Base-by-base conservation (phyloP, 2,888 invertebrate genomes). In the Lysandra coridon region DNA sequence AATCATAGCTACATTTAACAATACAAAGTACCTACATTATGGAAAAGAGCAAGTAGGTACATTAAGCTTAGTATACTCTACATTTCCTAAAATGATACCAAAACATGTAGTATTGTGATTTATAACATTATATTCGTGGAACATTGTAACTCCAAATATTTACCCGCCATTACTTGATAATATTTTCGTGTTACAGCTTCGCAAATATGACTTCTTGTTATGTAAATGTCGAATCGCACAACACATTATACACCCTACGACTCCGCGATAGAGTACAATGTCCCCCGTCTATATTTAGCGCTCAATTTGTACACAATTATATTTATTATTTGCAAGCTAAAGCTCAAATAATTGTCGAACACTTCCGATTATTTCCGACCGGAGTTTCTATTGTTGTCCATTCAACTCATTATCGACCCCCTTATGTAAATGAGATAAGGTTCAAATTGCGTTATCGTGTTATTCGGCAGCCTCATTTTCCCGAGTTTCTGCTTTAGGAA, bases 91-190 rank as follows among this genome's bases (percentile, higher is more conserved):
- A 69, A 69, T 4, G 14, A 37, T 5, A 69, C 69, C 14, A 69
- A 69, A 69, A 33, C 14, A 69, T 33, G 4, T 69, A 33, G 23
- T 14, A 12, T 33, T 23, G 33, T 37, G 69, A 69, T 69, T 69
- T 33, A 37, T 69, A 69, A 69, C 37, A 33, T 33, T 14, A 69
- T 14, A 33, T 69, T 69, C 69, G 1, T 37, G 69, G 37, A 74
- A n/a, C 74, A 44, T 83, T 83, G 84, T 85, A 84, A 84, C 33
- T 69, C 37, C 80, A 84, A 84, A 84, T 88, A 88, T 86, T 87
- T 85, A 81, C 85, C 85, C 85, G 83, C 86, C 88, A 88, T 89
- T 89, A 85, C 85, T 84, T 84, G 86, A 86, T 86, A 86, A 86
- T 78, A 82, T 86, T 84, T 83, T 83, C 84, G 82, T 80, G 82